Percentiles rank a stretch among this genome's conserved stretches.
phyloP scores from a whole-genome alignment of 1,140 invertebrate genomes.

The Leptestheria dahalacensis region DNA sequence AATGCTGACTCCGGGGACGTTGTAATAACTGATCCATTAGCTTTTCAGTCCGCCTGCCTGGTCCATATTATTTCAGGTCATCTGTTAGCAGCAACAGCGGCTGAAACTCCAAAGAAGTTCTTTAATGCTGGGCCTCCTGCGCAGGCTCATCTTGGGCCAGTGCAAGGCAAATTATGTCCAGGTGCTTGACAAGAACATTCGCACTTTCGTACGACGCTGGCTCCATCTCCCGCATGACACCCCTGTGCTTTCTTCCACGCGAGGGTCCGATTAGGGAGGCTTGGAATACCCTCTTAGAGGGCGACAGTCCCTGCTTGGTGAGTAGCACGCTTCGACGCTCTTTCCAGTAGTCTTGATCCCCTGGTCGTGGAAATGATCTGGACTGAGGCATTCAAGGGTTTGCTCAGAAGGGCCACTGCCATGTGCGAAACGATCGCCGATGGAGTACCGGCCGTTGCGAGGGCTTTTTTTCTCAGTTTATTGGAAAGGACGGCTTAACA shows the following conservation, averaged over 20 bases:
- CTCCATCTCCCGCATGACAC: slow-evolving; percentile 25
- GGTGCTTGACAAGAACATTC: slow-evolving; percentile 22
- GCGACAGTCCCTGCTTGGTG: not conserved
- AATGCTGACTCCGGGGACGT: too few species aligned
- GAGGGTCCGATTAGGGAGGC: slow-evolving; percentile 21
- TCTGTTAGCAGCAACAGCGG: slow-evolving; percentile 25
- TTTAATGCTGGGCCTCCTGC: slow-evolving; percentile 23
- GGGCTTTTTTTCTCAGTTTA: not conserved
- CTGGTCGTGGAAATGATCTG: not conserved
- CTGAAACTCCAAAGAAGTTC: slow-evolving; percentile 9
- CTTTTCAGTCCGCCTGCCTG: not conserved
- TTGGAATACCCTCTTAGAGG: slow-evolving; percentile 20
- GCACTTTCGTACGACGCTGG: slow-evolving; percentile 22
- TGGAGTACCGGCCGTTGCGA: too few species aligned
- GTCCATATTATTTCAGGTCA: slow-evolving; percentile 23
- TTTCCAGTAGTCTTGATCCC: not conserved
- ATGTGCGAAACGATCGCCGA: not conserved
- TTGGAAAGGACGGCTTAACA: not conserved
- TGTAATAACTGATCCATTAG: not conserved
- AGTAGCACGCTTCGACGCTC: not conserved
- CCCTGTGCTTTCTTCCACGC: slow-evolving; percentile 26
- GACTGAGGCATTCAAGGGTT: not conserved
- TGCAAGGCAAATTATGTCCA: slow-evolving; percentile 20
- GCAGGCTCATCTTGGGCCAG: slow-evolving; percentile 22
- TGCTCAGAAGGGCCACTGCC: not conserved